A percentile compares a stretch with the other conserved stretches of the same genome.
Evolutionary conservation across 2,797 vertebrate genomes (phyloP).

Genomic region (Tympanoctomys barrerae): DNA sequence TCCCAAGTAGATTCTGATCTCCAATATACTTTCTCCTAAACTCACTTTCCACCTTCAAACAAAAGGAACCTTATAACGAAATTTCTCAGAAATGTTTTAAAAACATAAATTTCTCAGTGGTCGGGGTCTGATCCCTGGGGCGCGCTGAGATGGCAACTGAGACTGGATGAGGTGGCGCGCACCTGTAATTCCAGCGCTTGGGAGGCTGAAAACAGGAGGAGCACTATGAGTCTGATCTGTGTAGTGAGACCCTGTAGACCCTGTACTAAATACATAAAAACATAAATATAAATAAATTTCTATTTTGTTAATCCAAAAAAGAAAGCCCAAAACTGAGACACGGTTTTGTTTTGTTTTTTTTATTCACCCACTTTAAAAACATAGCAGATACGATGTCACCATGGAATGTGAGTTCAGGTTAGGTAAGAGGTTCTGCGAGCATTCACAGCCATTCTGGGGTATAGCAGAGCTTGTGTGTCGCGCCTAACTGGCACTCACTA

Average conservation of each 20-base stretch:
- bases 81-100: constrained; percentile 17
- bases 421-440: too few species aligned
- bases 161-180: too few species aligned
- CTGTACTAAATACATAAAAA: too few species aligned
- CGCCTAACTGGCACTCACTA: too few species aligned
- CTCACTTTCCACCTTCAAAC: constrained; percentile 53
- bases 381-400: neutral
- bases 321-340: constrained; percentile 62
- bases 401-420: constrained; percentile 67
- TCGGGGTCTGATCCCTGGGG: too few species aligned
- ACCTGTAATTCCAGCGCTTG: too few species aligned
- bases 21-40: constrained; percentile 57
- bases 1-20: constrained; percentile 15
- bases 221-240: too few species aligned
- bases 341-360: neutral
- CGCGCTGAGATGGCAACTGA: too few species aligned
- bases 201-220: too few species aligned
- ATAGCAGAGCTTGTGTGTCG: too few species aligned
- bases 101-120: neutral
- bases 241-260: too few species aligned
- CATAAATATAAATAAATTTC: neutral
- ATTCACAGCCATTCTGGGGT: too few species aligned
- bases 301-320: constrained; percentile 54
- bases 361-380: constrained; percentile 75
- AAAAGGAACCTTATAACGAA: constrained; percentile 45